Percentiles rank a stretch among this genome's conserved stretches.
Conservation (phyloP, 2,888 invertebrate species). For the Eumerus sabulonum region DNA sequence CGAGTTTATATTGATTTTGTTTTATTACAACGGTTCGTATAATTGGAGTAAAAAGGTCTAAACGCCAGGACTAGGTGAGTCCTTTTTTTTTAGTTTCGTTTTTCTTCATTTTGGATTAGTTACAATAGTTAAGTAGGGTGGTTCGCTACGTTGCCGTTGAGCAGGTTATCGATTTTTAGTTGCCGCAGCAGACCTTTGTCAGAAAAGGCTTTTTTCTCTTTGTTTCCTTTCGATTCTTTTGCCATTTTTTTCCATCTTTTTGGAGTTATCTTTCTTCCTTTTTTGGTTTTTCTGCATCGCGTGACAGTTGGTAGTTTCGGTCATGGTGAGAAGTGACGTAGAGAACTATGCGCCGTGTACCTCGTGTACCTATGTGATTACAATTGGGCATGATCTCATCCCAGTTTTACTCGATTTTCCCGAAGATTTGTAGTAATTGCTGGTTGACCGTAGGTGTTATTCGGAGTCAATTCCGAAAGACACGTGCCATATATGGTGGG, state of each 20-base stretch:
- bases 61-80: slow-evolving; percentile 55
- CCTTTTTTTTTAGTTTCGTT: not conserved
- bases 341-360: slow-evolving; percentile 1
- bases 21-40: slow-evolving; percentile 79
- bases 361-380: slow-evolving; percentile 7
- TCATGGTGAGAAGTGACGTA: slow-evolving; percentile 53
- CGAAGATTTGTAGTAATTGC: slow-evolving; percentile 33
- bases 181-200: slow-evolving; percentile 8
- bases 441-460: not conserved
- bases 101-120: slow-evolving; percentile 4
- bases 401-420: slow-evolving; percentile 31
- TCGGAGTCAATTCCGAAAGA: slow-evolving; percentile 28
- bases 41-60: slow-evolving; percentile 79
- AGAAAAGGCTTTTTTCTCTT: not conserved
- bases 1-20: slow-evolving; percentile 79
- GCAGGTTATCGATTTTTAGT: slow-evolving; percentile 58
- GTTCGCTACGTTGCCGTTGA: slow-evolving; percentile 37
- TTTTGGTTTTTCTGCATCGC: slow-evolving; percentile 9
- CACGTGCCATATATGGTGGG: slow-evolving; percentile 35
- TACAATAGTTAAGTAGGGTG: too few relatives aligned
- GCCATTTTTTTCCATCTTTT: not conserved
- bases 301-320: slow-evolving; percentile 52
- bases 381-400: slow-evolving; percentile 38
- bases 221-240: not conserved
- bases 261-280: not conserved